phyloP scores from a whole-genome alignment of 2,888 invertebrate species.

The Liopterus haemorrhoidalis region DNA sequence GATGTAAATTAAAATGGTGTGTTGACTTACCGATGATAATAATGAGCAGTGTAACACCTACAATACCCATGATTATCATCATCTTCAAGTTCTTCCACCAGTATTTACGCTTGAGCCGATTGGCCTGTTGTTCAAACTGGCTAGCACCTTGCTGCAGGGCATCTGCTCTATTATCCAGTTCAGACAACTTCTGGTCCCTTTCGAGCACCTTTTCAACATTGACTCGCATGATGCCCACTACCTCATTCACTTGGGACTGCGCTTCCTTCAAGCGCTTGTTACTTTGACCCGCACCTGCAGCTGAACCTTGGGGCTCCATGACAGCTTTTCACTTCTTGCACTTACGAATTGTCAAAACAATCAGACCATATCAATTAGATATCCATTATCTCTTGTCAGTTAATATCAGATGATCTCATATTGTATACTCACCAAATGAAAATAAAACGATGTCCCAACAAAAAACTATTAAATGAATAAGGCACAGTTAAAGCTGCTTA shows the following conservation, averaged over 20 bases:
- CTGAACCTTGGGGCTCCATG: too few relatives aligned
- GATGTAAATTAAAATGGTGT: not conserved
- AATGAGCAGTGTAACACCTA: slow-evolving; percentile 73
- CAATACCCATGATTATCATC: slow-evolving; percentile 88
- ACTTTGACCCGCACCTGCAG: too few relatives aligned
- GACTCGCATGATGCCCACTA: slow-evolving; percentile 90
- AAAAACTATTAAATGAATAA: too few relatives aligned
- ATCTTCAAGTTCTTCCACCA: slow-evolving; percentile 98
- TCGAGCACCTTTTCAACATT: slow-evolving; percentile 96
- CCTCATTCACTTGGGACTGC: slow-evolving; percentile 53
- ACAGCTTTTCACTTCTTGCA: too few relatives aligned
- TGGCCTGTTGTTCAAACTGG: slow-evolving; percentile 95
- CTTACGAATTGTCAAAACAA: too few relatives aligned
- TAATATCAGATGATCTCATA: too few relatives aligned
- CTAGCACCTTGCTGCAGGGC: slow-evolving; percentile 91
- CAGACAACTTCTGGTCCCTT: slow-evolving; percentile 90
- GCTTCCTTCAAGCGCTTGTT: slow-evolving; percentile 40
- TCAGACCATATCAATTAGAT: too few relatives aligned
- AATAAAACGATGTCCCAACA: too few relatives aligned
- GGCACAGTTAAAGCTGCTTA: too few relatives aligned
- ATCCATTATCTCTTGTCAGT: too few relatives aligned
- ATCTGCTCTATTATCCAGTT: slow-evolving; percentile 92
- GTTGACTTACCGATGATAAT: slow-evolving; percentile 78
- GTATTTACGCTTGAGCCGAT: slow-evolving; percentile 92
- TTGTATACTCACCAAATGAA: too few relatives aligned